Base-by-base conservation (phyloP, 2,797 vertebrate species). In the Sebastes umbrosus region DNA sequence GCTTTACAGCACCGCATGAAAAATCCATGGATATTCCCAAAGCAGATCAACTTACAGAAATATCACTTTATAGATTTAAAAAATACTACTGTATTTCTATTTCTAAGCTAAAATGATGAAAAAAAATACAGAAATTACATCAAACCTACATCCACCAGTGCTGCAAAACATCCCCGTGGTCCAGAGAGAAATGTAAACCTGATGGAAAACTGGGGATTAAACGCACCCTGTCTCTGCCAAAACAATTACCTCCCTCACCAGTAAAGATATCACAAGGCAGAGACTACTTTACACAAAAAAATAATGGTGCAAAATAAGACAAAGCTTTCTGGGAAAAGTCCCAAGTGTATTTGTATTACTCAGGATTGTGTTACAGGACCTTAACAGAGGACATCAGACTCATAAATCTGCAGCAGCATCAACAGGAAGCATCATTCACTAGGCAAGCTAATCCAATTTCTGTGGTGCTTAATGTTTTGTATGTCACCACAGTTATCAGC, bases 391-490 rank as follows among this genome's bases (percentile, higher is more conserved):
- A 88, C 72, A 83, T 65, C 80, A 86, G 84, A 72, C 65, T 73
- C 83, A 75, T 85, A 80, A 70, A 91, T 92, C 87, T 78, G 43
- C 78, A 79, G 66, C 12, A 59, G 62, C 79, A 88, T 90, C 75
- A 87, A 55, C 75, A 76, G 87, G 86, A 89, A 85, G 46, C 82
- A 84, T 84, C 60, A 67, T 84, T 85, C 80, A 74, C 46, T 4
- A 59, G 80, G 32, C 73, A n/a, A 52, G 79, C 83, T 93, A 92
- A 93, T 93, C 78, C 77, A 86, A 85, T 94, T 92, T 87, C 59
- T 65, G 58, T n/a, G 29, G 22, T 80, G 71, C 77, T 80, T 87
- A 82, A 86, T 89, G 86, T 80, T 84, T 86, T 77, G 29, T 66
- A 52, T 78, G 77, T 91, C 87, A 84, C 57, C 87, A 79, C 69